Evolutionary conservation across 2,113 vertebrate genomes (phyloP), one percentile per base, ranked within the genome.

Genomic region (Odobenus rosmarus): DNA sequence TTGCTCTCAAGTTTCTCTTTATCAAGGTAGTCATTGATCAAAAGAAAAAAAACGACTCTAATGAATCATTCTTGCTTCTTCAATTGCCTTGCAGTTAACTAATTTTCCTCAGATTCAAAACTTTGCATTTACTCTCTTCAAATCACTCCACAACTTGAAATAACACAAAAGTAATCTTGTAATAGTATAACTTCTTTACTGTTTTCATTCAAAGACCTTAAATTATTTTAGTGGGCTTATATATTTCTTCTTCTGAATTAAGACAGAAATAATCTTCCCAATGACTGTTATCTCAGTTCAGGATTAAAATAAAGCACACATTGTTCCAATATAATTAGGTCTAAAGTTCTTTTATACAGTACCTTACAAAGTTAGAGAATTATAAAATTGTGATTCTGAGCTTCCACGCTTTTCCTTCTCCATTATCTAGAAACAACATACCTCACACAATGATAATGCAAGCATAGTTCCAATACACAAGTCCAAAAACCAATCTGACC

Each of bases 181-280:
- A 64, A 76, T 93, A 95, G n/a, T 71, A 19, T 71, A 69, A 93
- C 33, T 57, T 94, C 80, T 93, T 72, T 93, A 74, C 42, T 92
- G 57, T 72, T 90, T 95, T 92, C 82, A 97, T 92, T 81, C 90
- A 92, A 95, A 91, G 55, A 76, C 69, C 62, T 46, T 53, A 67
- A 69, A 92, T 87, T 89, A 55, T 92, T 97, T 95, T 89, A 91
- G 93, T 85, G 80, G 36, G 7, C 49, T 84, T 96, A 49, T 77
- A 28, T 49, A 16, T 90, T 86, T 81, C 26, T 94, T 62, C 24
- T 61, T 33, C 57, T 42, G 23, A 80, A 23, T 81, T 88, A 88
- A 88, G 49, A 88, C 77, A 96, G 62, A 95, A 97, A 93, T 95
- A 91, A 93, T 93, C 83, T 92, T 95, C 64, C 64, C 72, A 72